Base-by-base conservation (phyloP, 2,113 vertebrate genomes). In the Laticauda laticaudata region DNA sequence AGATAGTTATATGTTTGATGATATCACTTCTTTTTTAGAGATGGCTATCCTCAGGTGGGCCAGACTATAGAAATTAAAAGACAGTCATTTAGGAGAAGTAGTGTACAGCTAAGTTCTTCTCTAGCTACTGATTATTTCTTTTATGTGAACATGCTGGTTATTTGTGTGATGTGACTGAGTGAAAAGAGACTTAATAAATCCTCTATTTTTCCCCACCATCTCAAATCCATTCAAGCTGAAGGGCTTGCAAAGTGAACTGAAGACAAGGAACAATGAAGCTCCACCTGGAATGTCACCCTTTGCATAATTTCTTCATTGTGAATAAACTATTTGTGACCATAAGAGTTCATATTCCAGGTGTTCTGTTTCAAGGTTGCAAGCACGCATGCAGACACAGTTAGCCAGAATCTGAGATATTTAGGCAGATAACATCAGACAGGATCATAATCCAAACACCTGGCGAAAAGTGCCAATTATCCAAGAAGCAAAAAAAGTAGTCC, bases 141-240 rank as follows among this genome's bases (percentile, higher is more conserved):
- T 95, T 92, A 97, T 97, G 45, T 91, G 53, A 94, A 81, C 93
- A 94, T 94, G 96, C 96, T 95, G 92, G n/a, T 39, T 81, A 81
- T 81, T 81, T 96, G 94, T 92, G 91, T 92, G 94, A 95, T 94
- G 94, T 94, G 96, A 96, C 92, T 94, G 93, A 97, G 94, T 96
- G 94, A 96, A 94, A 96, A 95, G 96, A 97, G 95, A 97, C 95
- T 97, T 97, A 96, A 97, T 97, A 97, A 97, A 97, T 95, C 92
- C 92, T 94, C 95, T 88, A 88, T 94, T 2, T 94, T 11, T 96
- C 97, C 94, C 95, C n/a, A 4, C 61, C 90, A 90, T 69, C 91
- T 88, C 89, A 96, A 96, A 97, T 96, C 95, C 89, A 96, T 95
- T 95, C 94, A 54, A 20, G 93, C 95, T 95, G 95, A 95, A 96